Evolutionary conservation across 1,140 invertebrate genomes (phyloP), one percentile per base, ranked within the genome.

Genomic region (Sitobion miscanthi): DNA sequence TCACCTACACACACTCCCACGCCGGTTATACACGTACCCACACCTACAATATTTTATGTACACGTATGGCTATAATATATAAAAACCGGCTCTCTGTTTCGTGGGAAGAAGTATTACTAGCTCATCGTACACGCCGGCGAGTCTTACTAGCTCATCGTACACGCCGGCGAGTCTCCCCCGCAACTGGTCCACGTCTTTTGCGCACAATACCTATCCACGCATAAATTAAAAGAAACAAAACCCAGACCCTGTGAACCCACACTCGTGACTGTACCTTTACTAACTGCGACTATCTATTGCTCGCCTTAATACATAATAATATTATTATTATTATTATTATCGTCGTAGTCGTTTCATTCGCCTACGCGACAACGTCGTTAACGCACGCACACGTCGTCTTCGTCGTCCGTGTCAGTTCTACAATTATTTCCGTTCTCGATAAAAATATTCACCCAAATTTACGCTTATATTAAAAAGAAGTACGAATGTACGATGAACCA

Each of bases 191-290:
- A 14, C 88, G 9, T 89, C 88, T 89, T 89, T 89, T 42, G 21
- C 54, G 4, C 62, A 77, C 62, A 77, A 77, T 77, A n/a, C 62
- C 20, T 25, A 11, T 57, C 4, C 7, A 1, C 23, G 88, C 49
- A 89, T 89, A 89, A 23, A 89, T 89, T 89, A 89, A 54, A 52
- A 89, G 35, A 77, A 77, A 77, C 62, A 77, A 77, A 77, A 77
- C 62, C 62, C 11, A 35, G 23, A 57, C 88, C 88, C 38, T 57
- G 88, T 42, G 88, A 89, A 89, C 23, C 7, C 25, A 42, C 42
- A 47, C 35, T 30, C 9, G 17, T 1, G 14, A 77, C 62, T 77
- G 62, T 77, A n/a, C 62, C 62, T n/a, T 77, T 77, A n/a, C n/a
- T 77, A n/a, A 77, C 62, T n/a, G 62, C 30, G 14, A 35, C 62